Base-by-base conservation (phyloP, 2,888 invertebrate genomes). In the Micropterix aruncella region DNA sequence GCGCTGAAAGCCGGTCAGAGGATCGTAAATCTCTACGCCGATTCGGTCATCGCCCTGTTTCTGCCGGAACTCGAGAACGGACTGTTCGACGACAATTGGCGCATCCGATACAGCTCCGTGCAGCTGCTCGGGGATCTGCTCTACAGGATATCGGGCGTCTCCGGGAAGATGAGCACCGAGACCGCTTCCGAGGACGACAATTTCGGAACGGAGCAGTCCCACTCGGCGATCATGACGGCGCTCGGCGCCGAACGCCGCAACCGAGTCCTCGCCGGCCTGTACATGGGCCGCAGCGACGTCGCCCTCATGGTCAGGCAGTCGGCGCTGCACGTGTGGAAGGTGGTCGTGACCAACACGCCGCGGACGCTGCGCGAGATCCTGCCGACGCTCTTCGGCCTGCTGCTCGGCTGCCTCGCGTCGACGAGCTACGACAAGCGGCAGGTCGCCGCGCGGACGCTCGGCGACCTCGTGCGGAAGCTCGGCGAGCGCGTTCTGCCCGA, bases 81-180 rank as follows among this genome's bases (percentile, higher is more conserved):
- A 0, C 68, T 99, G 15, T 96, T 97, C 64, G 93, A 97, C 62
- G 95, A 96, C 56, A 97, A 97, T 66, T 99, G 99, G 99, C 78
- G 99, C 43, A 99, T 99, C 54, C 73, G 97, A 49, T 89, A 79
- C 63, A 88, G 93, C 55, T 93, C 94, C 0, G 94, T 99, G 3
- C 95, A 96, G 60, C 70, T 99, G 18, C 68, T 99, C 27, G 97
- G 97, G 12, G 99, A 99, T 62, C 70, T 99, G 41, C 68, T 99
- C 17, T 99, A 96, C 65, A 83, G 93, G 48, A 90, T 99, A 51
- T 95, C 96, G 2, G 97, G 95, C 42, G 96, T 99, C 1, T 88
- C 94, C 18, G 97, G 97, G 44, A 99, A 99, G 70, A 97, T 97
- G 95, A 93, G 93, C 27, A 97, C 97, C 0, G 95, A 96, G 66